Evolutionary conservation across 2,797 vertebrate species (phyloP).

Genomic region (Pelobates cultripes): DNA sequence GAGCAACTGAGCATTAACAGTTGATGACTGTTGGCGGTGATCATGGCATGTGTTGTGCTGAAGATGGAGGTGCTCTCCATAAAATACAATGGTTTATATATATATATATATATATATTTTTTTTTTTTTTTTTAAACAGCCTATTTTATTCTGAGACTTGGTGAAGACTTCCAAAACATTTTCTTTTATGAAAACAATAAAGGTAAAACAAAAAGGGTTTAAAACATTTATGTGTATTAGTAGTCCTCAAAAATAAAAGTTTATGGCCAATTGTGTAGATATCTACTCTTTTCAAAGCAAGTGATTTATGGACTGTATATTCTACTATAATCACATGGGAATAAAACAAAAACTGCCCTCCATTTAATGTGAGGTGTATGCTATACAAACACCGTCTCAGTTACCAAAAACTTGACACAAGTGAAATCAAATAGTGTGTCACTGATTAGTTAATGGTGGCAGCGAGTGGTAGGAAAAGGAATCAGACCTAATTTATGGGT

Average conservation of each 20-base stretch:
- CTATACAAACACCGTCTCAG: constrained; percentile 10
- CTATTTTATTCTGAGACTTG: too few relatives aligned
- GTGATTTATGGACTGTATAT: constrained; percentile 4
- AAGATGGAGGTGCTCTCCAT: too few relatives aligned
- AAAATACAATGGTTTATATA: too few relatives aligned
- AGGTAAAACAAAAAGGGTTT: too few relatives aligned
- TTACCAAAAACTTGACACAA: constrained; percentile 19
- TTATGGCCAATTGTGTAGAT: background rate
- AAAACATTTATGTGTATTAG: background rate
- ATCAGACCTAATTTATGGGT: constrained; percentile 23
- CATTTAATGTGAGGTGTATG: background rate
- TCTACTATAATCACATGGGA: background rate
- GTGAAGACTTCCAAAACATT: too few relatives aligned
- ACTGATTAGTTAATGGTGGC: constrained; percentile 38
- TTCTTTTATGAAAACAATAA: too few relatives aligned
- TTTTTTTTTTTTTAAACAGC: too few relatives aligned
- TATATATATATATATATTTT: too few relatives aligned
- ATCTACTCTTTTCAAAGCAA: constrained; percentile 14
- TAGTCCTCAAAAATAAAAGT: background rate
- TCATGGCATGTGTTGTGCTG: too few relatives aligned
- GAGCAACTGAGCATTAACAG: too few relatives aligned
- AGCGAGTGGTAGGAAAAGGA: background rate
- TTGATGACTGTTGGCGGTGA: too few relatives aligned
- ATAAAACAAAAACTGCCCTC: background rate
- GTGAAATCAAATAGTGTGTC: constrained; percentile 35